Conservation (phyloP, 2,888 invertebrate species). For the Eupithecia centaureata region DNA sequence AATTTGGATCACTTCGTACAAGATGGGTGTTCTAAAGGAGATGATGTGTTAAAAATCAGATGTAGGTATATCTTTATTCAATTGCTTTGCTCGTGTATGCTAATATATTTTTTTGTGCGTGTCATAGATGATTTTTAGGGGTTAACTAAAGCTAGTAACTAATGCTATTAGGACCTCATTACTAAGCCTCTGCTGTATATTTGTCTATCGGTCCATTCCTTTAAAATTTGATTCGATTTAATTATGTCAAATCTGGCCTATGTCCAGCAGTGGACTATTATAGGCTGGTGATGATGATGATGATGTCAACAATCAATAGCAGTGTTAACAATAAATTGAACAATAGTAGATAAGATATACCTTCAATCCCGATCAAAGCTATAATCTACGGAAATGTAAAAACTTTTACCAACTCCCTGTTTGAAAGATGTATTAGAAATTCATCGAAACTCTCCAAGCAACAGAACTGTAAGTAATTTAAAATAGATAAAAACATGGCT, state of each 20-base stretch:
- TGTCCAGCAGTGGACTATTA: too few relatives aligned
- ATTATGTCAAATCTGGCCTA: too few relatives aligned
- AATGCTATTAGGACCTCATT: too few relatives aligned
- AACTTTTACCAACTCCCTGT: neutral
- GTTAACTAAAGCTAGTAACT: too few relatives aligned
- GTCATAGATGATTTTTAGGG: neutral
- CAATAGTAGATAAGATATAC: too few relatives aligned
- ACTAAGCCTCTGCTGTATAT: too few relatives aligned
- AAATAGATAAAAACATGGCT: conserved; percentile 37
- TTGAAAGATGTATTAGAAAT: neutral
- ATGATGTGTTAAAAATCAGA: neutral
- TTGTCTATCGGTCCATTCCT: too few relatives aligned
- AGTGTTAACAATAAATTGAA: too few relatives aligned
- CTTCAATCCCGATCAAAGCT: neutral
- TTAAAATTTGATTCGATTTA: neutral
- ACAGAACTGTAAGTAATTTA: conserved; percentile 34
- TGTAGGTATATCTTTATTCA: neutral
- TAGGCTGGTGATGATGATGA: too few relatives aligned
- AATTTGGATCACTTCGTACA: conserved; percentile 16
- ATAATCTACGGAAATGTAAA: neutral
- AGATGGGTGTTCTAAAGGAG: conserved; percentile 6
- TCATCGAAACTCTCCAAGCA: conserved; percentile 14
- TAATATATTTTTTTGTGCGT: neutral
- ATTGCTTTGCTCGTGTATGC: neutral
- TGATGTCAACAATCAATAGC: too few relatives aligned